Evolutionary conservation across 2,113 vertebrate species (phyloP).

Genomic region (Triplophysa tibetana): DNA sequence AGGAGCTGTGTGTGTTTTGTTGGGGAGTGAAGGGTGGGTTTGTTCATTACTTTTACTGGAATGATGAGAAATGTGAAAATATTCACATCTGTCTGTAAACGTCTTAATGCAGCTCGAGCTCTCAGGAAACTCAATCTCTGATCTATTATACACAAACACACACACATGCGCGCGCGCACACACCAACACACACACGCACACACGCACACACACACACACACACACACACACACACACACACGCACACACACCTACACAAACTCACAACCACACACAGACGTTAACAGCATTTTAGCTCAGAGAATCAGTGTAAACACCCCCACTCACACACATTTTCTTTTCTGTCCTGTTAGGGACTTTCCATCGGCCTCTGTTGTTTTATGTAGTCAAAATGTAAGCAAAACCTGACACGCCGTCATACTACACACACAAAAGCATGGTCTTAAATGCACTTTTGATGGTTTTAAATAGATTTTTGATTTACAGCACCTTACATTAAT

Average conservation of each 20-base stretch:
- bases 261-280: not conserved
- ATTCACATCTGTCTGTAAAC: conserved; percentile 50
- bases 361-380: too few species aligned
- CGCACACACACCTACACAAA: too few species aligned
- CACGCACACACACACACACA: not conserved
- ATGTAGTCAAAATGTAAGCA: too few species aligned
- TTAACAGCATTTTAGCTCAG: conserved; percentile 3
- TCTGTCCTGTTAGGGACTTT: too few species aligned
- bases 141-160: conserved; percentile 26
- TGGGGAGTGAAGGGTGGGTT: not conserved
- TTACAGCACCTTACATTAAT: too few species aligned
- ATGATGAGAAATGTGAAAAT: conserved; percentile 55
- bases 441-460: too few species aligned
- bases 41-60: conserved; percentile 62
- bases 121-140: not conserved
- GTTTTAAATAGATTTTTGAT: too few species aligned
- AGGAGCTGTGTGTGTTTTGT: conserved; percentile 22
- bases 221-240: not conserved
- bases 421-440: too few species aligned
- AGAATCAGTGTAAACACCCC: conserved; percentile 8
- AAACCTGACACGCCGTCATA: too few species aligned
- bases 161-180: not conserved
- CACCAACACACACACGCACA: too few species aligned
- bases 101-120: not conserved
- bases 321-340: not conserved